These are phyloP conservation scores for Dryas iulia DNA, from an alignment of 1,140 invertebrate genomes.

Conservation along the genomic window DNA sequence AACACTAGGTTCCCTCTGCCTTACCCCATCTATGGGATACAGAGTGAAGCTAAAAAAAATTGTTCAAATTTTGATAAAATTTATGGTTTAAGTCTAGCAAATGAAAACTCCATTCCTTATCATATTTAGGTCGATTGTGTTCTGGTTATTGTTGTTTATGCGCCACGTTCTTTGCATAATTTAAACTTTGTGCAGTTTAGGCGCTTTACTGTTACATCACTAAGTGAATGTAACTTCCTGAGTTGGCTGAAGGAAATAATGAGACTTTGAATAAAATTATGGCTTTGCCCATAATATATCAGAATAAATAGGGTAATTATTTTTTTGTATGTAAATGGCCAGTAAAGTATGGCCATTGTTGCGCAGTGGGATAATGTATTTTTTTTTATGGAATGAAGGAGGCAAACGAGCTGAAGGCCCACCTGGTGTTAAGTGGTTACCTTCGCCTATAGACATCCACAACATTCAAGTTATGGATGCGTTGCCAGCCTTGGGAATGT, in stretches of 20 bases:
- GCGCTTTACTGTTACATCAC: neutral
- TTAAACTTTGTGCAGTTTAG: slow-evolving; percentile 28
- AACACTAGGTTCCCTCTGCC: no score
- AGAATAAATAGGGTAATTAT: neutral
- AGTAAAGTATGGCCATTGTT: no score
- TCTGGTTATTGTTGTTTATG: slow-evolving; percentile 37
- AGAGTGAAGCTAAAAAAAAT: no score
- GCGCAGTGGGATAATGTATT: no score
- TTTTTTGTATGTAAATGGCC: no score
- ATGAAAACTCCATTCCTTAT: slow-evolving; percentile 29
- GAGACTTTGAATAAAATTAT: neutral
- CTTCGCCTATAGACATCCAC: no score
- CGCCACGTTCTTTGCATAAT: slow-evolving; percentile 30
- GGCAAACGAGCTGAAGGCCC: no score
- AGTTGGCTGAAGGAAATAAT: neutral
- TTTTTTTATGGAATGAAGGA: no score
- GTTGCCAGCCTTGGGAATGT: no score
- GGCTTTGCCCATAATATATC: neutral
- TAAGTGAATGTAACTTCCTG: slow-evolving; percentile 2
- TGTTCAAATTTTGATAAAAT: neutral
- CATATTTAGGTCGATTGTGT: slow-evolving; percentile 48
- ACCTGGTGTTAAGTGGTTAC: no score
- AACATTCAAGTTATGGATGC: no score
- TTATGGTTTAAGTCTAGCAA: neutral
- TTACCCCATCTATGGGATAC: no score